Conservation (phyloP, 2,113 vertebrate genomes). For the Trematomus loennbergii region DNA sequence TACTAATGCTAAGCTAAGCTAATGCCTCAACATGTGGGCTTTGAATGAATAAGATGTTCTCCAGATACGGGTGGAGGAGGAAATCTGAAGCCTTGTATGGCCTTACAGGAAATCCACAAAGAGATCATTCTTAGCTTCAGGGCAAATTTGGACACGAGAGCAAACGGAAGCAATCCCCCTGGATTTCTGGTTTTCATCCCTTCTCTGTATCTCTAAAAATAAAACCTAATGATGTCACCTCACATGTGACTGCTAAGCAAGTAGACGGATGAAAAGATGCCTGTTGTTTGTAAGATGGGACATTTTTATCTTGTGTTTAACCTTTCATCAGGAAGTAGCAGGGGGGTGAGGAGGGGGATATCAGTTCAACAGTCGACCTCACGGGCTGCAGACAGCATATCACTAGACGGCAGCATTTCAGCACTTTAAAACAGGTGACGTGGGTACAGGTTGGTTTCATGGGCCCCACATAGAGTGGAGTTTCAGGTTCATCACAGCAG, state of each 20-base stretch:
- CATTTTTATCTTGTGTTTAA: background rate
- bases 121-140: conserved; percentile 33
- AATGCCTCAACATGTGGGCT: background rate
- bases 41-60: background rate
- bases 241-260: background rate
- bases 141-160: background rate
- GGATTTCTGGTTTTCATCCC: conserved; percentile 1
- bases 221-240: conserved; percentile 7
- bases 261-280: background rate
- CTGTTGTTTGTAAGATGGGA: background rate
- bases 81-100: conserved; percentile 13
- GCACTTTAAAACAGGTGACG: background rate
- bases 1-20: background rate
- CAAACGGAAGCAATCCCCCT: background rate
- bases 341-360: background rate
- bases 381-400: conserved; percentile 7
- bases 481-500: conserved; percentile 29
- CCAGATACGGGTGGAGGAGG: background rate
- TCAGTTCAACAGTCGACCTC: background rate
- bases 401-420: conserved; percentile 31
- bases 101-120: conserved; percentile 49
- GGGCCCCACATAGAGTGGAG: conserved; percentile 10
- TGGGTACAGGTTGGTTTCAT: conserved; percentile 4
- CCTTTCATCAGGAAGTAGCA: conserved; percentile 17
- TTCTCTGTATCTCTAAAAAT: background rate